Evolutionary conservation across 2,797 vertebrate genomes (phyloP).

Genomic region (Danio albolineatus): DNA sequence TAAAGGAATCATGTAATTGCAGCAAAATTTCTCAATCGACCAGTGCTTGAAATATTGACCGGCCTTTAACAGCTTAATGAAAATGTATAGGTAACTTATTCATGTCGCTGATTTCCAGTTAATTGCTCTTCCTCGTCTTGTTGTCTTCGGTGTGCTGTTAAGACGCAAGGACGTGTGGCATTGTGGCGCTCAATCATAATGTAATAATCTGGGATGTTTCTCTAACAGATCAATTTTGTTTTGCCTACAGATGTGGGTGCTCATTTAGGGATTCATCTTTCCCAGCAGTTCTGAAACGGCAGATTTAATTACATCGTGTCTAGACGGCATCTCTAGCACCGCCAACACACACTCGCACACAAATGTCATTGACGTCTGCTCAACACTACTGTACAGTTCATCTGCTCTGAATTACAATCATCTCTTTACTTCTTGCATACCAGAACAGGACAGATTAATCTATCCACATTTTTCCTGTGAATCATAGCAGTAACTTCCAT

Average conservation of each 20-base stretch:
- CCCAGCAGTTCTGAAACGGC: conserved; percentile 39
- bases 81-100: neutral
- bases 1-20: neutral
- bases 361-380: conserved; percentile 37
- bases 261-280: conserved; percentile 35
- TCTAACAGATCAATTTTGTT: conserved; percentile 21
- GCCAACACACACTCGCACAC: neutral
- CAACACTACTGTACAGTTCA: neutral
- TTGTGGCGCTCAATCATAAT: conserved; percentile 10
- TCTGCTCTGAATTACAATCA: neutral
- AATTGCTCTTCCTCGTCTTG: neutral
- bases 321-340: conserved; percentile 17
- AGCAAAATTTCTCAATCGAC: neutral
- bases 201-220: conserved; percentile 28
- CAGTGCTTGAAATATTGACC: neutral
- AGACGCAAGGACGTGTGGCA: neutral
- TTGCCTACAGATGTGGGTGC: conserved; percentile 13
- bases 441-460: no score
- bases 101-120: neutral
- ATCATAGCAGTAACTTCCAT: no score
- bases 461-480: no score
- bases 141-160: neutral
- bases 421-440: neutral
- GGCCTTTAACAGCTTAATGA: neutral
- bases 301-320: conserved; percentile 42